phyloP scores from a whole-genome alignment of 2,888 invertebrate genomes.

The Dasypolia templi region DNA sequence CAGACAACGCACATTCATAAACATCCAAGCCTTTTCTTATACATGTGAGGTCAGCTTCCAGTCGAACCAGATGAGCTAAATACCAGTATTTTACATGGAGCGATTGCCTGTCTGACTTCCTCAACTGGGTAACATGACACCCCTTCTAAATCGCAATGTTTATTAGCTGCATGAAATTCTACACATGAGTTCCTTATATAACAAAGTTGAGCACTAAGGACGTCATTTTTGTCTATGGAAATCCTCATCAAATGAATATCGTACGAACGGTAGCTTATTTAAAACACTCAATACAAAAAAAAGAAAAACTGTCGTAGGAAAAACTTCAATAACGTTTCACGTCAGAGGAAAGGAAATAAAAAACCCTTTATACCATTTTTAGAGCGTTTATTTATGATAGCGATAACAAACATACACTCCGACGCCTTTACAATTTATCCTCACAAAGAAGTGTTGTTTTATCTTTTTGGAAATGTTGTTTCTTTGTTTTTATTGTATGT shows the following conservation, averaged over 20 bases:
- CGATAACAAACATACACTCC: constrained; percentile 58
- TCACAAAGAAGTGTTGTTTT: constrained; percentile 35
- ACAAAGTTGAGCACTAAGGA: too few relatives aligned
- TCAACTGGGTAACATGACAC: too few relatives aligned
- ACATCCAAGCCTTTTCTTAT: too few relatives aligned
- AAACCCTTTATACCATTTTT: constrained; percentile 61
- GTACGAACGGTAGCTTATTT: background rate
- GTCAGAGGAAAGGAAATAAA: constrained; percentile 54
- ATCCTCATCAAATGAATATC: too few relatives aligned
- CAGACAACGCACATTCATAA: background rate
- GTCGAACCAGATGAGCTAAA: too few relatives aligned
- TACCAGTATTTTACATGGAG: too few relatives aligned
- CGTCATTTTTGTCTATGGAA: too few relatives aligned
- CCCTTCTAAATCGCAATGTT: background rate
- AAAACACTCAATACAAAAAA: constrained; percentile 19
- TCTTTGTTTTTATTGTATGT: background rate
- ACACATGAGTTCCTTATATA: background rate
- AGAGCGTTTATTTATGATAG: constrained; percentile 57
- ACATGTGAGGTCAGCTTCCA: too few relatives aligned
- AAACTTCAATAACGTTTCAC: constrained; percentile 44
- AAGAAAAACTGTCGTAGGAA: constrained; percentile 19
- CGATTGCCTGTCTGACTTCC: too few relatives aligned
- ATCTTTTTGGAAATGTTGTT: constrained; percentile 29
- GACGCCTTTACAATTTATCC: constrained; percentile 51
- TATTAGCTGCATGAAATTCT: background rate